phyloP scores from a whole-genome alignment of 1,140 invertebrate species.

The Rhopalosiphum maidis region DNA sequence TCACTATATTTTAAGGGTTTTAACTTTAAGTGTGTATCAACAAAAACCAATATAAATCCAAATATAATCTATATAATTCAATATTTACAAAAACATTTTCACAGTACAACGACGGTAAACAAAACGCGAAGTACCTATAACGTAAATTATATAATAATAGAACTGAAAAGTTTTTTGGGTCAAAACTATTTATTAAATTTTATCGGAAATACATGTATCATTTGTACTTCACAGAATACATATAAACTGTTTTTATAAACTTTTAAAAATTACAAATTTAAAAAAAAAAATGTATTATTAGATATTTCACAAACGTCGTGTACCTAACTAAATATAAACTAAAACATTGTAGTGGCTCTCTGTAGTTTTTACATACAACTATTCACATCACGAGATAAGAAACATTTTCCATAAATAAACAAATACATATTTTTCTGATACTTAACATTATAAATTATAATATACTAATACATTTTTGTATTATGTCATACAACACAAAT shows the following conservation, averaged over 20 bases:
- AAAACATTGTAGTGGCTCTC: too few relatives aligned
- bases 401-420: too few relatives aligned
- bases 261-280: neutral
- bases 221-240: neutral
- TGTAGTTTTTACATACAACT: too few relatives aligned
- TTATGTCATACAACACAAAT: too few relatives aligned
- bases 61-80: neutral
- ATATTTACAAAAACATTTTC: neutral
- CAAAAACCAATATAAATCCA: neutral
- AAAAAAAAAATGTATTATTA: neutral
- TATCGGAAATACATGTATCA: neutral
- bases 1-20: neutral
- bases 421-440: too few relatives aligned
- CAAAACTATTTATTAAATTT: conserved; percentile 1
- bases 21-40: neutral
- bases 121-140: neutral
- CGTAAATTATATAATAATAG: neutral
- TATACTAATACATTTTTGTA: too few relatives aligned
- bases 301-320: neutral
- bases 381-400: too few relatives aligned
- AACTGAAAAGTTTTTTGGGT: neutral
- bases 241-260: neutral
- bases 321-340: neutral
- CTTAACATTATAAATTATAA: too few relatives aligned
- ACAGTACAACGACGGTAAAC: neutral